A percentile compares a stretch with the other conserved stretches of the same genome.
Conservation (phyloP, 2,888 invertebrate genomes). For the Eustalomyia histrio region DNA sequence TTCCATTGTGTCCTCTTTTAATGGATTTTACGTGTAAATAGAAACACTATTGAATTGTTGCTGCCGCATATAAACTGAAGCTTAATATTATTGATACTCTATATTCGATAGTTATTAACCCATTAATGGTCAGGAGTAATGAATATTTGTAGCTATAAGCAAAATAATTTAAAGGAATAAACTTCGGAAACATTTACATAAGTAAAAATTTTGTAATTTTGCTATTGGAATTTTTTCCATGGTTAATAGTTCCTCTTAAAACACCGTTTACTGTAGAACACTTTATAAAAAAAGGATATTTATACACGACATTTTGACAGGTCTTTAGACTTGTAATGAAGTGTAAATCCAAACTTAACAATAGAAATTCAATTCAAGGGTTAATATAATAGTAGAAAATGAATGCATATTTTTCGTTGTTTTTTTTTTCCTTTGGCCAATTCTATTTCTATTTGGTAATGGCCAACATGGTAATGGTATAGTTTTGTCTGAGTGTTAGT, state of each 20-base stretch:
- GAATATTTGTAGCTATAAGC: no score
- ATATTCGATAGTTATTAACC: constrained; percentile 15
- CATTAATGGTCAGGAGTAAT: neutral
- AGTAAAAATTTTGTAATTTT: no score
- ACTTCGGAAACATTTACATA: no score
- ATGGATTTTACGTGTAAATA: constrained; percentile 43
- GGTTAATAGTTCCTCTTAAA: no score
- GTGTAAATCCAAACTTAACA: no score
- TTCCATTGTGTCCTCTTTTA: constrained; percentile 22
- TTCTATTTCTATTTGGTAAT: constrained; percentile 15
- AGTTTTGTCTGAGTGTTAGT: neutral
- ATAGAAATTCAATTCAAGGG: neutral
- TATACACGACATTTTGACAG: no score
- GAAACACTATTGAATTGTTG: constrained; percentile 2
- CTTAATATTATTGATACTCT: constrained; percentile 1
- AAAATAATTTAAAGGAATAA: no score
- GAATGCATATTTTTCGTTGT: constrained; percentile 11
- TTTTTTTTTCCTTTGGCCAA: neutral
- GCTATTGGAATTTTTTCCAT: no score
- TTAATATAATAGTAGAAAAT: constrained; percentile 6
- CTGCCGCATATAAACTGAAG: constrained; percentile 18
- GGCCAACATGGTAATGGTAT: neutral
- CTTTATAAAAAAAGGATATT: no score
- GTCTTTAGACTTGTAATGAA: no score
- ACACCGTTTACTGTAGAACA: no score